Conservation (phyloP, 2,888 invertebrate genomes). For the Acleris holmiana region DNA sequence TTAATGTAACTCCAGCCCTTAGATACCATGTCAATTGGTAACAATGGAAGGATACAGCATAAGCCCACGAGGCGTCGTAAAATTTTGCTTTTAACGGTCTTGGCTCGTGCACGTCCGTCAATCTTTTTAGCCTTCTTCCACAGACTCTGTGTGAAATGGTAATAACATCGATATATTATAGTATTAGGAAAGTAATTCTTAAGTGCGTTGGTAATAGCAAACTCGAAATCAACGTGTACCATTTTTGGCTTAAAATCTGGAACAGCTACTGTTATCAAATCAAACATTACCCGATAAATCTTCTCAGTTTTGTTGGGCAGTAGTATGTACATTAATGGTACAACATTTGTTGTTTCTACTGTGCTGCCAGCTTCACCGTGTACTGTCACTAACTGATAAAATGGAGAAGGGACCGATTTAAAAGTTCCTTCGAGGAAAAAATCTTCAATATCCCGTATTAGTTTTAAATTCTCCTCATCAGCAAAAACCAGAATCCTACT, state of each 20-base stretch:
- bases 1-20: too few species aligned
- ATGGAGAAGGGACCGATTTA: constrained; percentile 24
- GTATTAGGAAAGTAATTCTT: constrained; percentile 7
- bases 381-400: constrained; percentile 23
- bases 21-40: constrained; percentile 13
- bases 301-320: constrained; percentile 7
- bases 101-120: constrained; percentile 6
- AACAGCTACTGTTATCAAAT: too few species aligned
- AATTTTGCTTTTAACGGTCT: constrained; percentile 17
- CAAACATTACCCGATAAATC: too few species aligned
- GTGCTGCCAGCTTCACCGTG: constrained; percentile 20
- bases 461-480: constrained; percentile 10
- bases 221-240: constrained; percentile 13
- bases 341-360: constrained; percentile 6
- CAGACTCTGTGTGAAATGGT: constrained; percentile 14
- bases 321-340: constrained; percentile 8
- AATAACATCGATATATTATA: constrained; percentile 10
- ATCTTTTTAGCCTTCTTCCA: constrained; percentile 14
- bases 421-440: constrained; percentile 24
- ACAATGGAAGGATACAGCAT: constrained; percentile 12
- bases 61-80: constrained; percentile 16
- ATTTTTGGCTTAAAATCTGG: too few species aligned
- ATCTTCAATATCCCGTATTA: constrained; percentile 12
- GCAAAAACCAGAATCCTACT: constrained; percentile 8
- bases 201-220: constrained; percentile 9